Percentiles rank a stretch among this genome's conserved stretches.
Evolutionary conservation across 2,797 vertebrate genomes (phyloP).

Genomic region (Malacoraja senta): DNA sequence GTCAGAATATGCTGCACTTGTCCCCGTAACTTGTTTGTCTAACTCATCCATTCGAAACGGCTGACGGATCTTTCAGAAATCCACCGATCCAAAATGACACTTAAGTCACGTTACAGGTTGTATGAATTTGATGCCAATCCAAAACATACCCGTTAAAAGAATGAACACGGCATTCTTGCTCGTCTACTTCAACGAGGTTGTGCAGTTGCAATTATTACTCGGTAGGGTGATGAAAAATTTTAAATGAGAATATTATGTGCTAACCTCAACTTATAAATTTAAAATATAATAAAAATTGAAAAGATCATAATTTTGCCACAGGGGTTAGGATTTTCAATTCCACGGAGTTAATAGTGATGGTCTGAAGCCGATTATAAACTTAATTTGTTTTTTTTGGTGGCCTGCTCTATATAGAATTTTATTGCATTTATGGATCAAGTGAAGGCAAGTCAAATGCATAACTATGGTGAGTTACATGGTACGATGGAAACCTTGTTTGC

Average conservation of each 20-base stretch:
- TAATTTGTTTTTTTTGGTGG: too few species aligned
- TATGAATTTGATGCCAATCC: neutral
- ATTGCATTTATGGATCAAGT: neutral
- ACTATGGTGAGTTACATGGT: too few species aligned
- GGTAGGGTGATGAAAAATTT: neutral
- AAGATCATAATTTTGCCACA: neutral
- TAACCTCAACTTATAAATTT: neutral
- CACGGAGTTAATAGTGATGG: neutral
- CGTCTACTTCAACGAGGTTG: neutral
- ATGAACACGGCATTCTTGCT: neutral
- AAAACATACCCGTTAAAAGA: neutral
- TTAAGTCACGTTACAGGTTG: neutral
- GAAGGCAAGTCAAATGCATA: too few species aligned
- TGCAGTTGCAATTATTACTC: neutral
- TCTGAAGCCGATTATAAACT: neutral
- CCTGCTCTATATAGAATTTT: neutral
- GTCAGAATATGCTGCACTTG: neutral
- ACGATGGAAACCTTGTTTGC: too few species aligned
- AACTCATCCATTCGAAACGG: neutral
- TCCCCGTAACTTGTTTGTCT: neutral
- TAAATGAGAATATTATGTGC: neutral
- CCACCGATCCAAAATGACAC: neutral
- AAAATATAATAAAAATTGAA: neutral
- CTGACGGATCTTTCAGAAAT: neutral
- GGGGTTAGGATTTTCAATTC: neutral